Evolutionary conservation across 2,888 invertebrate genomes (phyloP), one percentile per base, ranked within the genome.

Genomic region (Tridacna gigas): DNA sequence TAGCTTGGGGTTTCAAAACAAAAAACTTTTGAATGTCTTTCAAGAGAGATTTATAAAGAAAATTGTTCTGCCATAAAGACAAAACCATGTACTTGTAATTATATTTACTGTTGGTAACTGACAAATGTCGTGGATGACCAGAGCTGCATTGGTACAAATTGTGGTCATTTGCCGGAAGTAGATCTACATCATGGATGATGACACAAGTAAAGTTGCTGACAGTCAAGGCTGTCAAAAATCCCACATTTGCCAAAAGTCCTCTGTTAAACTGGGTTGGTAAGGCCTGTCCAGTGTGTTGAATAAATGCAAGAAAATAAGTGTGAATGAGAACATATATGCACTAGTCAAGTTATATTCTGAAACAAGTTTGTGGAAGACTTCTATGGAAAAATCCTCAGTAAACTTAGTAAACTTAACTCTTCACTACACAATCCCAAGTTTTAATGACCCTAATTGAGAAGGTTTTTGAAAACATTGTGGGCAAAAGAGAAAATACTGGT

Each of bases 161-260:
- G 65, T 71, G 63, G 37, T 87, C 86, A 48, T 84, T 66, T 20
- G 74, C 80, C 28, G 83, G 84, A 20, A 87, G 66, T 22, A 77
- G 67, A 61, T 87, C 86, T 18, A 87, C 86, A 66, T 87, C 86
- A 76, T 87, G 86, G 13, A 87, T 84, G 22, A 87, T 71, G 37
- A 61, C 80, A 65, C 86, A 87, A n/a, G 86, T 76, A 67, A 79
- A 84, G 37, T 80, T 80, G 4, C 51, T 56, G 20, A 73, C 18
- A n/a, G 77, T 48, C 22, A 13, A 25, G 61, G 86, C 84, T 28
- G 79, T 84, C 28, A 87, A 65, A 51, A 82, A 82, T 11, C 86
- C 86, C 26, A 83, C 51, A 60, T 87, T 87, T 22, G 84, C 82
- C 4, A 87, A 74, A 25, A 87, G 15, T n/a, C 86, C 86, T 60